Conservation (phyloP, 2,113 vertebrate species). For the Rissa tridactyla region DNA sequence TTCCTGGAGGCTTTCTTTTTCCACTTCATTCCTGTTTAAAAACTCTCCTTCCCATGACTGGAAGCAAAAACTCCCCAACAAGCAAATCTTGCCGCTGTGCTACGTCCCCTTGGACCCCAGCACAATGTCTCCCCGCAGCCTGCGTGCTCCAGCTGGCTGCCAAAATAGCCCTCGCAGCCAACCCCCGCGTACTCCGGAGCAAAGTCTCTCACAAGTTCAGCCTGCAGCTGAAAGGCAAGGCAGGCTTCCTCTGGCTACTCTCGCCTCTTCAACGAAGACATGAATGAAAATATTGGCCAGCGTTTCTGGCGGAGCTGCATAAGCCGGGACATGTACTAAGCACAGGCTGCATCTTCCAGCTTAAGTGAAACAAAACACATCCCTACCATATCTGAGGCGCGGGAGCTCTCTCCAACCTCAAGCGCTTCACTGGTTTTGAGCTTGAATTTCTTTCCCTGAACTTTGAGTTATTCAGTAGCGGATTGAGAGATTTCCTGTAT, state of each 20-base stretch:
- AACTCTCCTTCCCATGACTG: background rate
- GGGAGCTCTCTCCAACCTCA: background rate
- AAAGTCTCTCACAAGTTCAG: background rate
- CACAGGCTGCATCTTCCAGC: background rate
- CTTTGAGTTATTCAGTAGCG: background rate
- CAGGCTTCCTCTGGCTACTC: background rate
- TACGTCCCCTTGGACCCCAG: background rate
- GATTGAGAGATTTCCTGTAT: constrained; percentile 2
- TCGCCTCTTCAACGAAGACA: background rate
- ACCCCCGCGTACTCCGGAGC: rapidly evolving
- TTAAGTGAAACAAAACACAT: background rate
- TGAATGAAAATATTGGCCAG: background rate
- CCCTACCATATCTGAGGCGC: background rate
- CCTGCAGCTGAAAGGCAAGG: background rate
- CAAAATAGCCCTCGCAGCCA: background rate
- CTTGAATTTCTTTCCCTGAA: background rate
- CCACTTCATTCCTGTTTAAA: background rate
- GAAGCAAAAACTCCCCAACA: background rate
- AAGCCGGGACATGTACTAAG: background rate
- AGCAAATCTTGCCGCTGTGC: background rate
- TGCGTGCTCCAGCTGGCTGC: background rate
- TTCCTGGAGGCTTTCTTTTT: background rate
- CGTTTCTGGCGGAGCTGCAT: background rate
- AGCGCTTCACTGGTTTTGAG: background rate
- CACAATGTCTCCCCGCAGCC: background rate